phyloP scores from a whole-genome alignment of 2,113 vertebrate species.

The Psilopsiagon aymara region DNA sequence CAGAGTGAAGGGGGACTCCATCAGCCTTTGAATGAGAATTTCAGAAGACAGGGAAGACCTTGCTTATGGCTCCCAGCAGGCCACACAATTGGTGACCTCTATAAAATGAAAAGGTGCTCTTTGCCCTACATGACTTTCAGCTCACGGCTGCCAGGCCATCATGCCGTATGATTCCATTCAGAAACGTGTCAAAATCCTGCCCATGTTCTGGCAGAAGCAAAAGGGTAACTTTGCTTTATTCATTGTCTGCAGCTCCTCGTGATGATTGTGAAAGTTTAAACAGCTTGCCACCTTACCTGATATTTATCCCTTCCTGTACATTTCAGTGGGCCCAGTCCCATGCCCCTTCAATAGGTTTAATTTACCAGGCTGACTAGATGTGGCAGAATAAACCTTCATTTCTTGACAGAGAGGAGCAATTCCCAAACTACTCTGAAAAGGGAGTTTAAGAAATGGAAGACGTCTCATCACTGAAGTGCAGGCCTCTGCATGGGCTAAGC shows the following conservation, averaged over 20 bases:
- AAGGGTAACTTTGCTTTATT: constrained; percentile 4
- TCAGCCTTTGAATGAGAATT: background rate
- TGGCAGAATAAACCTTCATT: background rate
- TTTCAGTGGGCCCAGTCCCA: background rate
- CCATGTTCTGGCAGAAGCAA: constrained; percentile 7
- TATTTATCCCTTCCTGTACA: background rate
- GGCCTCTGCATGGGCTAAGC: background rate
- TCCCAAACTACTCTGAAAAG: background rate
- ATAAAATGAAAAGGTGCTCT: background rate
- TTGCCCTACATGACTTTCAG: background rate
- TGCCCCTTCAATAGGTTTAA: background rate
- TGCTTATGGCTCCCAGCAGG: background rate
- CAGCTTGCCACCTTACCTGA: background rate
- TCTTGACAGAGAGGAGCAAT: background rate
- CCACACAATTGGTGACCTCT: background rate
- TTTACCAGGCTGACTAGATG: background rate
- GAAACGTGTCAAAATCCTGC: background rate
- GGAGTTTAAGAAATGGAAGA: background rate
- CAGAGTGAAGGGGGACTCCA: background rate
- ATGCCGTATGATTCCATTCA: background rate
- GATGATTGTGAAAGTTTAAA: background rate
- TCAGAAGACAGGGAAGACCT: background rate
- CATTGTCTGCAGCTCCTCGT: background rate
- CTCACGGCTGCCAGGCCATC: background rate
- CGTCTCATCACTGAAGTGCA: rapidly evolving